These are phyloP conservation scores for Myiotriccus ornatus DNA, from an alignment of 2,797 vertebrate genomes.

Conservation along the genomic window DNA sequence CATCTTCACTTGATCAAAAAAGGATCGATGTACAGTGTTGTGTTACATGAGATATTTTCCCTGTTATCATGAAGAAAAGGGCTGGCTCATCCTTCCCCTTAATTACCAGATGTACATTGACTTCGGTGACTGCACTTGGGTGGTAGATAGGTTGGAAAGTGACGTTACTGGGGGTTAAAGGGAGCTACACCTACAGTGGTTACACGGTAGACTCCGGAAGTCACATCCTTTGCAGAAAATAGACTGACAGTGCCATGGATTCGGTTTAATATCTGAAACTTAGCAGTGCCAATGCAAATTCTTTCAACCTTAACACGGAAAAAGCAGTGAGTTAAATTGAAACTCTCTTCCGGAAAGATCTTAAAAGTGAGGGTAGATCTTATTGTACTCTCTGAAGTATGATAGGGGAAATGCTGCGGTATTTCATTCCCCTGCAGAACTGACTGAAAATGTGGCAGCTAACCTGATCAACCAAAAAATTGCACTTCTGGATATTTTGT, in stretches of 20 bases:
- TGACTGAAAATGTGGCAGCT: background rate
- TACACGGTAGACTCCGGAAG: fast-evolving
- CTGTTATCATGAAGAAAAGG: background rate
- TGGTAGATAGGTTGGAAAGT: background rate
- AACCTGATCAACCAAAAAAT: background rate
- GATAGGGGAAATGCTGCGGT: background rate
- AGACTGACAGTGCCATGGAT: background rate
- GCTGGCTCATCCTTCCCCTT: background rate
- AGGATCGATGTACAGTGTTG: conserved; percentile 17
- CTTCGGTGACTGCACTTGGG: background rate
- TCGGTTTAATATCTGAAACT: background rate
- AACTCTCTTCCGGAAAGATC: background rate
- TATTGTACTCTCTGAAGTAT: background rate
- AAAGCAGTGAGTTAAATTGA: background rate
- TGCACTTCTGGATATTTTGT: background rate
- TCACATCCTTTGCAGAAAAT: background rate
- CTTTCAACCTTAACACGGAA: background rate
- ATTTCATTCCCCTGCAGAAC: background rate
- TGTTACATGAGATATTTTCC: conserved; percentile 1
- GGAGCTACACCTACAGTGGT: background rate
- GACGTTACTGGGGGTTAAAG: background rate
- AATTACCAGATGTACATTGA: background rate
- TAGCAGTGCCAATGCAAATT: background rate
- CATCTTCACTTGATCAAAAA: conserved; percentile 36
- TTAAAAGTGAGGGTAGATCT: background rate